These are phyloP conservation scores for Charanyca ferruginea DNA, from an alignment of 2,888 invertebrate species.

Conservation along the genomic window DNA sequence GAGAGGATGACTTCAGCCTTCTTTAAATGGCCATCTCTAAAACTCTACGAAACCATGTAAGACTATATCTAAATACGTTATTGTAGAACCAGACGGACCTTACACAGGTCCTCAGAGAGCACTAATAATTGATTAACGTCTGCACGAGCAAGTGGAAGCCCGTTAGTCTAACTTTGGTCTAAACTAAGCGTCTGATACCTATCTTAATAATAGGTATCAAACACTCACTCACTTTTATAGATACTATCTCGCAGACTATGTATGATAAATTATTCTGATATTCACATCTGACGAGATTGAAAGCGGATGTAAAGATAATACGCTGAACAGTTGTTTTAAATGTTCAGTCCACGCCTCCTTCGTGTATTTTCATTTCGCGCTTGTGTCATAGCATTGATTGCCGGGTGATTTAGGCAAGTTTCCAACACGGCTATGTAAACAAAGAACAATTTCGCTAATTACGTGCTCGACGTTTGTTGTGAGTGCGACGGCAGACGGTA, in stretches of 20 bases:
- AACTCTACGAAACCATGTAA: too few species aligned
- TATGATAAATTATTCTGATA: constrained; percentile 37
- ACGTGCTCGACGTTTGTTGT: constrained; percentile 78
- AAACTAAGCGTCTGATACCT: constrained; percentile 27
- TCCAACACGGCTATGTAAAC: constrained; percentile 79
- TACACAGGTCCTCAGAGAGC: constrained; percentile 26
- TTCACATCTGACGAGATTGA: constrained; percentile 39
- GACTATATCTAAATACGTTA: constrained; percentile 1
- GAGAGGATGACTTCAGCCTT: constrained; percentile 4
- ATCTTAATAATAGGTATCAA: constrained; percentile 30
- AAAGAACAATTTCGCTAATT: constrained; percentile 86
- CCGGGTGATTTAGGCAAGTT: constrained; percentile 77
- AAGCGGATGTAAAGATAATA: constrained; percentile 26
- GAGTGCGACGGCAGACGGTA: constrained; percentile 68
- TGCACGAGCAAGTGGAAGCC: constrained; percentile 15
- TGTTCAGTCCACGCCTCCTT: constrained; percentile 37
- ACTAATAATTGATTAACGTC: constrained; percentile 42
- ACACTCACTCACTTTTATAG: background rate
- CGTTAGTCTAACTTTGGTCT: constrained; percentile 27
- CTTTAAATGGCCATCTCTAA: constrained; percentile 16
- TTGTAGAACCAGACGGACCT: constrained; percentile 18
- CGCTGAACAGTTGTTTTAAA: constrained; percentile 29
- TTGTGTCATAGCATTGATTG: constrained; percentile 56
- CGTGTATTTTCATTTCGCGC: constrained; percentile 50
- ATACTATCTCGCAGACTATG: constrained; percentile 11